Evolutionary conservation across 2,113 vertebrate genomes (phyloP).

Genomic region (Catharus bicknelli): DNA sequence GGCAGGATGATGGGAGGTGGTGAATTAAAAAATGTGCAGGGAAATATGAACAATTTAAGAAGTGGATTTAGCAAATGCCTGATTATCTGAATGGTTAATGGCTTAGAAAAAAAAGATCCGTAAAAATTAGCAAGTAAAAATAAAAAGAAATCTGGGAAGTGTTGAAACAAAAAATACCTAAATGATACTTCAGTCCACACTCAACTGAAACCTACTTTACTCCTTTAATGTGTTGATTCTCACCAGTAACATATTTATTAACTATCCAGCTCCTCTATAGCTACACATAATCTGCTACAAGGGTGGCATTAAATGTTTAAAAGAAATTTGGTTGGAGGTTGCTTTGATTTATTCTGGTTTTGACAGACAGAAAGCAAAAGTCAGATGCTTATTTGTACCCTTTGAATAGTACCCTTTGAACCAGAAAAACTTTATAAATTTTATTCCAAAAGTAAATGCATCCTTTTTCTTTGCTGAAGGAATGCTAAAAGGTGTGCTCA

Average conservation of each 20-base stretch:
- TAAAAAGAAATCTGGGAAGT: not conserved
- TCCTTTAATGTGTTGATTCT: not conserved
- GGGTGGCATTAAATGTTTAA: not conserved
- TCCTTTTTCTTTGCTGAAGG: not conserved
- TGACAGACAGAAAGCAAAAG: not conserved
- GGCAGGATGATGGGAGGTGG: not conserved
- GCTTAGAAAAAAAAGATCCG: not conserved
- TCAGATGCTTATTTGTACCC: not conserved
- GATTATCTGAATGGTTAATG: not conserved
- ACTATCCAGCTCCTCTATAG: not conserved
- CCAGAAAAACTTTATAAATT: not conserved
- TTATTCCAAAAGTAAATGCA: not conserved
- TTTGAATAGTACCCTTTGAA: not conserved
- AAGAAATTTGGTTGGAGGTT: not conserved
- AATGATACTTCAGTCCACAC: not conserved
- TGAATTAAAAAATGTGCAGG: not conserved
- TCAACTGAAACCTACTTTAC: not conserved
- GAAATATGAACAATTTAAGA: not conserved
- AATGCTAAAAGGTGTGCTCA: not conserved
- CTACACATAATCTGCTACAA: not conserved
- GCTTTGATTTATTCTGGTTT: not conserved
- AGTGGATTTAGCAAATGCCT: not conserved
- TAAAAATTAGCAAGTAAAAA: not conserved
- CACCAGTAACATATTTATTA: not conserved
- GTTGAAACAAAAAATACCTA: not conserved